A percentile compares a stretch with the other conserved stretches of the same genome.
These are phyloP conservation scores for Chelidonichthys spinosus DNA, from an alignment of 2,797 vertebrate genomes.

Conservation along the genomic window DNA sequence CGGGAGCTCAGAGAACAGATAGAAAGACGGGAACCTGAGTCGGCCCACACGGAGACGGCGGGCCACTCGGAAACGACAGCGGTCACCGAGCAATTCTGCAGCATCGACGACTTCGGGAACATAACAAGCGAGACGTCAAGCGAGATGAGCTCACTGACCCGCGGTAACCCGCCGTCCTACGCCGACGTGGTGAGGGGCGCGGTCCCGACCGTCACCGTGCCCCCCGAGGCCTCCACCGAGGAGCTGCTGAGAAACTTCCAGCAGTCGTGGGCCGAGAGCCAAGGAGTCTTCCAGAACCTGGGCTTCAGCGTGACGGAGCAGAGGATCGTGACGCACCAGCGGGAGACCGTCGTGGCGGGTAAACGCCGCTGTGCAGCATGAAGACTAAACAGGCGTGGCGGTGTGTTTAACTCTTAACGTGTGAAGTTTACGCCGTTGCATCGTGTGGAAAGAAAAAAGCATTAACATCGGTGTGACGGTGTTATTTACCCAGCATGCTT, in stretches of 20 bases:
- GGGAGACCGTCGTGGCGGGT: constrained; percentile 89
- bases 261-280: constrained; percentile 91
- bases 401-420: constrained; percentile 69
- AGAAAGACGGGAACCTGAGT: constrained; percentile 78
- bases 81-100: constrained; percentile 82
- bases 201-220: constrained; percentile 82
- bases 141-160: constrained; percentile 72
- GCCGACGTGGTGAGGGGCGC: constrained; percentile 91
- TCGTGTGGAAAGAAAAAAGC: constrained; percentile 40
- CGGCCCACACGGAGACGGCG: constrained; percentile 44
- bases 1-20: constrained; percentile 82
- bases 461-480: constrained; percentile 35
- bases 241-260: constrained; percentile 89
- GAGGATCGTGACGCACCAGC: constrained; percentile 84
- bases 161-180: constrained; percentile 90
- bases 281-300: constrained; percentile 87
- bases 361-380: constrained; percentile 84
- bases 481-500: constrained; percentile 17
- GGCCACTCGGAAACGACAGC: constrained; percentile 75
- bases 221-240: constrained; percentile 83
- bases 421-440: constrained; percentile 46
- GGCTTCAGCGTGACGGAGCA: constrained; percentile 87
- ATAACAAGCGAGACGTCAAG: constrained; percentile 69
- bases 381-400: constrained; percentile 73
- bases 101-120: constrained; percentile 83